A percentile compares a stretch with the other conserved stretches of the same genome.
Evolutionary conservation across 2,113 vertebrate species (phyloP).

Genomic region (Electrona antarctica): DNA sequence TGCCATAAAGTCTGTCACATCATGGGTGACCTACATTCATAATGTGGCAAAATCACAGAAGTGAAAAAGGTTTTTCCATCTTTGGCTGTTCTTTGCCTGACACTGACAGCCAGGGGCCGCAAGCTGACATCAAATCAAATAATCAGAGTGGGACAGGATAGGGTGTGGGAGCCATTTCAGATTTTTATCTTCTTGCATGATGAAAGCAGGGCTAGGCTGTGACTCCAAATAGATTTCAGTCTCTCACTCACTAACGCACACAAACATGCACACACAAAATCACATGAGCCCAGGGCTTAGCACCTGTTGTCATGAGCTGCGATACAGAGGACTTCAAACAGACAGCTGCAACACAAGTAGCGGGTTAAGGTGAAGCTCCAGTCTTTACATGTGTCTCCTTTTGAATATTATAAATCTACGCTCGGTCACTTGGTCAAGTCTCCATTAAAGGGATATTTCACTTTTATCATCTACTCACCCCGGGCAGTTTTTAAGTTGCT

Average conservation of each 20-base stretch:
- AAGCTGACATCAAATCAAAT: conserved; percentile 13
- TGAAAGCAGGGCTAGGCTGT: conserved; percentile 30
- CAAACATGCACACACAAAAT: background rate
- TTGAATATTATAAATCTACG: too few relatives aligned
- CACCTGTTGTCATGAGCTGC: conserved; percentile 13
- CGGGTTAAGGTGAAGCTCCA: background rate
- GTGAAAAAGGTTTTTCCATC: background rate
- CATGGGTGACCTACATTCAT: too few relatives aligned
- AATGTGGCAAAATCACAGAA: too few relatives aligned
- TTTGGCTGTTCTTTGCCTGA: background rate
- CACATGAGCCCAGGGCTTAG: background rate
- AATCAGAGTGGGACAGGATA: conserved; percentile 48
- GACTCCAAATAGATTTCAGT: conserved; percentile 11
- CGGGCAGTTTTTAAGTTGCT: too few relatives aligned
- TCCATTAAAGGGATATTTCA: too few relatives aligned
- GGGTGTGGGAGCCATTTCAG: conserved; percentile 44
- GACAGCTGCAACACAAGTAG: background rate
- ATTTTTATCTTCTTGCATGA: conserved; percentile 39
- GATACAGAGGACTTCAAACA: conserved; percentile 9
- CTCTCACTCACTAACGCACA: conserved; percentile 5
- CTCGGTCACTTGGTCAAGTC: too few relatives aligned
- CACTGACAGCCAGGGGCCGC: background rate
- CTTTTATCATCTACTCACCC: too few relatives aligned
- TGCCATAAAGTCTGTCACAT: too few relatives aligned
- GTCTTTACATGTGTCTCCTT: too few relatives aligned